Evolutionary conservation across 2,888 invertebrate genomes (phyloP), one percentile per base, ranked within the genome.

Genomic region (Trachelus stipa): DNA sequence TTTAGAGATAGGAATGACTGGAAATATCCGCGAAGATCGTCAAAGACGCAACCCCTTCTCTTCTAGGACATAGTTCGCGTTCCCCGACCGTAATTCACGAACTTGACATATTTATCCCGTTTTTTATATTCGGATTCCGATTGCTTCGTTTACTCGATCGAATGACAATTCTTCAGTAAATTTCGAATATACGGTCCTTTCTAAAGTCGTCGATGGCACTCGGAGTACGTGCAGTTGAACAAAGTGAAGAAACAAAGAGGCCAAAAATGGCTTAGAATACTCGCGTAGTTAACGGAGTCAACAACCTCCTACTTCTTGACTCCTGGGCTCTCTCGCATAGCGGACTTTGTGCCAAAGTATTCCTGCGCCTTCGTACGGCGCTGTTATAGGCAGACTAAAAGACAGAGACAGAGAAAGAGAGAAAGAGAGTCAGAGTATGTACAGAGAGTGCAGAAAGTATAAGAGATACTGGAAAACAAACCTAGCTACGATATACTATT

Each of bases 261-360:
- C 56, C 56, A 9, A 56, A 56, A 56, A 56, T 23, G 56, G 69
- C 37, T 12, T 31, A 69, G 71, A 30, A 37, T 69, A 15, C 40
- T 68, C 68, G 31, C 33, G 69, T 15, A 73, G 56, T 31, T 33
- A 30, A 69, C 74, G 74, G 79, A 83, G 85, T 85, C 85, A 85
- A 84, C 79, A 84, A 85, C 84, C 71, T 81, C 34, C 77, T 12
- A 76, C 77, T 30, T 76, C 68, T 77, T 81, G 68, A 80, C 74
- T 75, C 79, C 68, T 76, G 71, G 74, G 76, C 68, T 80, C 75
- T 23, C 23, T 80, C 78, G 35, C 76, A 79, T 69, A 40, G 69
- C 74, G 76, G 76, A 76, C 75, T 78, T 77, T 80, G 82, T 84
- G 85, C 85, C 85, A 85, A 85, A 85, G 80, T 83, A 81, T 85